These are phyloP conservation scores for Passer domesticus DNA, from an alignment of 2,113 vertebrate genomes.

Conservation along the genomic window DNA sequence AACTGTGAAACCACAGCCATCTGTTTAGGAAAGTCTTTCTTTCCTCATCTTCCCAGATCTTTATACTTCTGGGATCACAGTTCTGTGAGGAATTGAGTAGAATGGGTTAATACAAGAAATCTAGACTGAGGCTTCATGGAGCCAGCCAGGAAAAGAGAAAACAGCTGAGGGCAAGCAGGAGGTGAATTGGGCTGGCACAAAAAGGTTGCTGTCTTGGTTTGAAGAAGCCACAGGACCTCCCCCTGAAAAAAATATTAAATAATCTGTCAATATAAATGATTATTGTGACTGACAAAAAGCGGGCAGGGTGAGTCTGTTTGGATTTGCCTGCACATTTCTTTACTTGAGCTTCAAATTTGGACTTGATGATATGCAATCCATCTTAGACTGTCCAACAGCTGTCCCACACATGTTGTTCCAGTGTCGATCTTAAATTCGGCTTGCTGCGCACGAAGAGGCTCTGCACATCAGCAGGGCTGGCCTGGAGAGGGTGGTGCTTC, in stretches of 20 bases:
- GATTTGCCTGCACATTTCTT: not conserved
- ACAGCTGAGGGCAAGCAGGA: not conserved
- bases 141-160: not conserved
- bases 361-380: not conserved
- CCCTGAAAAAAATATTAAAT: not conserved
- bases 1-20: conserved; percentile 4
- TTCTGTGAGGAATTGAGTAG: not conserved
- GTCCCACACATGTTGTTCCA: not conserved
- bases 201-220: not conserved
- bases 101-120: not conserved
- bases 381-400: not conserved
- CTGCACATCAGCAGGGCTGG: not conserved
- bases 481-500: not conserved
- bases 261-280: not conserved
- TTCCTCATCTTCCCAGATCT: conserved; percentile 3
- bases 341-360: not conserved
- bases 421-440: not conserved
- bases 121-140: not conserved
- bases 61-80: not conserved
- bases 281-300: not conserved
- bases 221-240: not conserved
- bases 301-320: not conserved
- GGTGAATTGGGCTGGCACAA: not conserved
- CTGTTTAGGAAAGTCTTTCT: not conserved
- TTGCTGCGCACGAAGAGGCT: not conserved